Evolutionary conservation across 2,888 invertebrate species (phyloP).

Genomic region (Criorhina ranunculi): DNA sequence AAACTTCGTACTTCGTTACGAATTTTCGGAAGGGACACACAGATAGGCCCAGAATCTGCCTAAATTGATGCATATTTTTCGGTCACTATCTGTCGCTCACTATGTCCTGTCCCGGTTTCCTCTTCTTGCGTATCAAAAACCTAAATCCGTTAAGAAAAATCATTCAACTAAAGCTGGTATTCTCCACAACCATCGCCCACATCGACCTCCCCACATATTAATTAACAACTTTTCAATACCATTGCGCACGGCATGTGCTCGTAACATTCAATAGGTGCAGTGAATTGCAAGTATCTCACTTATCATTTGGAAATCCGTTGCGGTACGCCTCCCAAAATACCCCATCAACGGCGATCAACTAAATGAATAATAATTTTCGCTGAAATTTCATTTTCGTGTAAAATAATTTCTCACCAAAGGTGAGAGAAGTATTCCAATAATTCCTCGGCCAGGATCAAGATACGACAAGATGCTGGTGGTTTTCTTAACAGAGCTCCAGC

Average conservation of each 20-base stretch:
- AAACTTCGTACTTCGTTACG: too few relatives aligned
- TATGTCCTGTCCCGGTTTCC: too few relatives aligned
- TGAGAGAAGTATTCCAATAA: conserved; percentile 62
- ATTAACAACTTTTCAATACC: too few relatives aligned
- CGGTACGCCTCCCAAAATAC: conserved; percentile 40
- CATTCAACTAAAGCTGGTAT: too few relatives aligned
- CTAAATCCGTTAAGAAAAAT: too few relatives aligned
- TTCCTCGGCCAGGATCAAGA: conserved; percentile 59
- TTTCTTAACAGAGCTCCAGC: conserved; percentile 1
- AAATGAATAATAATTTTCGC: conserved; percentile 47
- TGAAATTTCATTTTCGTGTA: conserved; percentile 59
- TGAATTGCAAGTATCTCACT: conserved; percentile 42
- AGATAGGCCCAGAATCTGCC: too few relatives aligned
- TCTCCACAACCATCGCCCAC: background rate
- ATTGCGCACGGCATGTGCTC: background rate
- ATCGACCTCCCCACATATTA: too few relatives aligned
- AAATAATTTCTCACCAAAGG: conserved; percentile 59
- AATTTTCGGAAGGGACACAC: too few relatives aligned
- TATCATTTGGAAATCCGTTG: conserved; percentile 33
- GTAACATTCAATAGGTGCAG: conserved; percentile 21
- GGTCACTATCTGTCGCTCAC: too few relatives aligned
- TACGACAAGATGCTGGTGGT: conserved; percentile 44
- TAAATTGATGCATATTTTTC: too few relatives aligned
- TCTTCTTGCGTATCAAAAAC: too few relatives aligned
- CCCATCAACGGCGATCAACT: conserved; percentile 43